A percentile compares a stretch with the other conserved stretches of the same genome.
Evolutionary conservation across 1,140 invertebrate species (phyloP).

Genomic region (Drosophila simulans): DNA sequence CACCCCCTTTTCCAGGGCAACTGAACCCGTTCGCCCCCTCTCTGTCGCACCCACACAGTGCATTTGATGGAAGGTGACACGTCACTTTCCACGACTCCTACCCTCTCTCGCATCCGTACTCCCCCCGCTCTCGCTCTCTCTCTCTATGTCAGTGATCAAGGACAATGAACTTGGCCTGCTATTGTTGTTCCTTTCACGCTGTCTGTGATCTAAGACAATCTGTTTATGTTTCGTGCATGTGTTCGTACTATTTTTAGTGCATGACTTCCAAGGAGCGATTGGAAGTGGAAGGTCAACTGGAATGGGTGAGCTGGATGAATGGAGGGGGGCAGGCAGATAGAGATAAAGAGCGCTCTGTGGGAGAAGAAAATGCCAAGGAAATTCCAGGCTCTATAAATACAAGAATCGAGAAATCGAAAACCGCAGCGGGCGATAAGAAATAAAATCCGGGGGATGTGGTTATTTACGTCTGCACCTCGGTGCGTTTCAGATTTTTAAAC

Average conservation of each 20-base stretch:
- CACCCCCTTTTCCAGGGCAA: constrained; percentile 10
- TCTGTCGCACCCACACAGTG: constrained; percentile 7
- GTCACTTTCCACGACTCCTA: constrained; percentile 16
- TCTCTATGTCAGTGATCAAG: constrained; percentile 17
- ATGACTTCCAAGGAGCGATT: constrained; percentile 19
- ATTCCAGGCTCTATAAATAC: constrained; percentile 43
- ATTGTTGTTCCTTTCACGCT: constrained; percentile 7
- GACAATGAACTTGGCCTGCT: constrained; percentile 32
- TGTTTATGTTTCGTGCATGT: constrained; percentile 1
- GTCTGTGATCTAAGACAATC: constrained; percentile 25
- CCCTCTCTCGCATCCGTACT: not conserved
- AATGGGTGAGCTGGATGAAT: not conserved
- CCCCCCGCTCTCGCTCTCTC: constrained; percentile 7
- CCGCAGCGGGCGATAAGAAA: constrained; percentile 9
- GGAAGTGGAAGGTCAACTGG: constrained; percentile 39
- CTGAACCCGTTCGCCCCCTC: constrained; percentile 5
- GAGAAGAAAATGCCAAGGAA: constrained; percentile 38
- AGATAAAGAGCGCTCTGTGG: constrained; percentile 28
- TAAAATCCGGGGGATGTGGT: constrained; percentile 18
- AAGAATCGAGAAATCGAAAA: not conserved
- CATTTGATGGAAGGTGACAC: constrained; percentile 21
- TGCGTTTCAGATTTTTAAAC: not conserved
- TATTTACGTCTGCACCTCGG: constrained; percentile 13
- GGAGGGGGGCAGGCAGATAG: not conserved
- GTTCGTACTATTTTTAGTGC: constrained; percentile 48